Percentiles rank a stretch among this genome's conserved stretches.
phyloP scores from a whole-genome alignment of 2,113 vertebrate genomes.

The Ranitomeya variabilis region DNA sequence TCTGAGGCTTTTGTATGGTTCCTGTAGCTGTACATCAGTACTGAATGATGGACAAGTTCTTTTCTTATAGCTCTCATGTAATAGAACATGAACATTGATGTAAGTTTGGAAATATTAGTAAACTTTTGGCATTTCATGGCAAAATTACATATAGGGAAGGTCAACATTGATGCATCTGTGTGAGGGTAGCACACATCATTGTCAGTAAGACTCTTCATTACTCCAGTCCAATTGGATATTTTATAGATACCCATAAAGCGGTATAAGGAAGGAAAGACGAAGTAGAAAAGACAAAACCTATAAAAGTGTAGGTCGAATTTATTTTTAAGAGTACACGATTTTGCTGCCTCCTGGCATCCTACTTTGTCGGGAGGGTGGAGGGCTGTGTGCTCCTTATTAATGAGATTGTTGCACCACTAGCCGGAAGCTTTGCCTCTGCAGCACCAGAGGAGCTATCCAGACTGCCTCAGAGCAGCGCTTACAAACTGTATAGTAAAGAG shows the following conservation, averaged over 20 bases:
- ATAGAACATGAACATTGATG: not conserved
- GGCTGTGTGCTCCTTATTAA: too few relatives aligned
- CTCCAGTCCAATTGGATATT: not conserved
- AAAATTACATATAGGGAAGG: not conserved
- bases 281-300: not conserved
- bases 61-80: not conserved
- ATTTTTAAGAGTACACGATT: too few relatives aligned
- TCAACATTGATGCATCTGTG: not conserved
- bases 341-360: too few relatives aligned
- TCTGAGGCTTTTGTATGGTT: not conserved
- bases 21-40: not conserved
- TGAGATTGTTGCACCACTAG: too few relatives aligned
- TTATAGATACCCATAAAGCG: not conserved
- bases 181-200: not conserved
- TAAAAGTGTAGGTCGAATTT: too few relatives aligned
- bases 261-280: not conserved
- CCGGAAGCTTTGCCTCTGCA: too few relatives aligned
- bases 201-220: not conserved
- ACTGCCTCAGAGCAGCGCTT: too few relatives aligned
- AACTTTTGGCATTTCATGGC: not conserved
- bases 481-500: too few relatives aligned
- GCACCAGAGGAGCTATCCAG: too few relatives aligned
- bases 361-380: too few relatives aligned
- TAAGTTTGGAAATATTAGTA: not conserved
- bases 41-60: not conserved